Percentiles rank a stretch among this genome's conserved stretches.
phyloP scores from a whole-genome alignment of 2,797 vertebrate genomes.

The Babyrousa celebensis region DNA sequence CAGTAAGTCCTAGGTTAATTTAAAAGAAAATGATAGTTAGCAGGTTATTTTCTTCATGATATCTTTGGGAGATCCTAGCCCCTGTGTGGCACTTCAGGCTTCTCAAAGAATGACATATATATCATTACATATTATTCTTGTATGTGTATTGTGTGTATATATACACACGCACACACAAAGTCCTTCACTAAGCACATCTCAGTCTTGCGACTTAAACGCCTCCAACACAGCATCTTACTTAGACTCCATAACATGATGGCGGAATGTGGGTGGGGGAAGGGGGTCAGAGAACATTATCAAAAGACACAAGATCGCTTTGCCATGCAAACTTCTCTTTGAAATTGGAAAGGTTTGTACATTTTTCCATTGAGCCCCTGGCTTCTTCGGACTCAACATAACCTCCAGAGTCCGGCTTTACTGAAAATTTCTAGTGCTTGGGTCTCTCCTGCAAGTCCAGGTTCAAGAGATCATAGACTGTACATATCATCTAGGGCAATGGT shows the following conservation, averaged over 20 bases:
- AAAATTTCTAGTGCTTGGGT: background rate
- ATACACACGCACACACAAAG: background rate
- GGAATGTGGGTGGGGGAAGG: no score
- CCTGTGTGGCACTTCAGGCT: background rate
- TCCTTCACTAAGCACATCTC: background rate
- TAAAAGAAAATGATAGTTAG: background rate
- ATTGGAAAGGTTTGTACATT: background rate
- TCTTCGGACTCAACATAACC: background rate
- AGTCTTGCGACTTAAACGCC: background rate
- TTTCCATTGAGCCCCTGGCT: background rate
- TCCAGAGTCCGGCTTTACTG: background rate
- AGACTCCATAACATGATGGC: background rate
- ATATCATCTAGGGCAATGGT: background rate
- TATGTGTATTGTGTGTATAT: no score
- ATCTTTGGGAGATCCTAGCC: background rate
- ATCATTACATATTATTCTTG: background rate
- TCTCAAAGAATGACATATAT: background rate
- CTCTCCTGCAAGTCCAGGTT: background rate
- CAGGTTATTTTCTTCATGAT: constrained; percentile 15
- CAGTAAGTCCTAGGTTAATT: background rate
- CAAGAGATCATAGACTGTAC: background rate
- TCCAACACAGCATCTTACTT: background rate
- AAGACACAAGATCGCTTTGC: background rate
- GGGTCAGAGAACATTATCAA: background rate
- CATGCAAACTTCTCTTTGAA: background rate